phyloP scores from a whole-genome alignment of 2,888 invertebrate species.

The Machimus atricapillus region DNA sequence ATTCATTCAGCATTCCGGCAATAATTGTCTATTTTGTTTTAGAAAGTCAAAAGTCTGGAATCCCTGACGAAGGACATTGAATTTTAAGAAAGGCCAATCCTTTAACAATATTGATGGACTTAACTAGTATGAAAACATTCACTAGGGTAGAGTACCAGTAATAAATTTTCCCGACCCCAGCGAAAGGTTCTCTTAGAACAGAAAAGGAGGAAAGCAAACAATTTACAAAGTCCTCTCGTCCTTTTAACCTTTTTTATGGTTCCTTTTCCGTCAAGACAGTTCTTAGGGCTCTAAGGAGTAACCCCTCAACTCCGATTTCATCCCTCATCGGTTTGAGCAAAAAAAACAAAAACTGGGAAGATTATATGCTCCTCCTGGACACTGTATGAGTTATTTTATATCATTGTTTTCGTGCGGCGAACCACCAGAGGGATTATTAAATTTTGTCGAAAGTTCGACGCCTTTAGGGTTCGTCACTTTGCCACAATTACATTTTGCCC shows the following conservation, averaged over 20 bases:
- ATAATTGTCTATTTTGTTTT: background rate
- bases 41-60: background rate
- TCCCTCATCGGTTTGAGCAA: background rate
- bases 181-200: background rate
- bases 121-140: background rate
- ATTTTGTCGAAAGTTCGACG: background rate
- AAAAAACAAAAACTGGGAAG: background rate
- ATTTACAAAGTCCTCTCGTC: background rate
- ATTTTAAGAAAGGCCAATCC: background rate
- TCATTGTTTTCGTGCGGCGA: background rate
- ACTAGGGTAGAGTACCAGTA: background rate
- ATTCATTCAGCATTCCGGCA: background rate
- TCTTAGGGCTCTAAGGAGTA: background rate
- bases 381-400: background rate
- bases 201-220: background rate
- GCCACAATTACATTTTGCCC: background rate
- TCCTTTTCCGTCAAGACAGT: background rate
- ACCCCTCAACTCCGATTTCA: background rate
- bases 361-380: background rate
- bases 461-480: background rate
- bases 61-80: background rate
- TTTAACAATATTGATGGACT: background rate
- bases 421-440: background rate
- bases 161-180: background rate
- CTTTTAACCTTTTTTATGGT: background rate